Percentiles rank a stretch among this genome's conserved stretches.
These are phyloP conservation scores for Anoplophora glabripennis DNA, from an alignment of 1,140 invertebrate genomes.

Conservation along the genomic window DNA sequence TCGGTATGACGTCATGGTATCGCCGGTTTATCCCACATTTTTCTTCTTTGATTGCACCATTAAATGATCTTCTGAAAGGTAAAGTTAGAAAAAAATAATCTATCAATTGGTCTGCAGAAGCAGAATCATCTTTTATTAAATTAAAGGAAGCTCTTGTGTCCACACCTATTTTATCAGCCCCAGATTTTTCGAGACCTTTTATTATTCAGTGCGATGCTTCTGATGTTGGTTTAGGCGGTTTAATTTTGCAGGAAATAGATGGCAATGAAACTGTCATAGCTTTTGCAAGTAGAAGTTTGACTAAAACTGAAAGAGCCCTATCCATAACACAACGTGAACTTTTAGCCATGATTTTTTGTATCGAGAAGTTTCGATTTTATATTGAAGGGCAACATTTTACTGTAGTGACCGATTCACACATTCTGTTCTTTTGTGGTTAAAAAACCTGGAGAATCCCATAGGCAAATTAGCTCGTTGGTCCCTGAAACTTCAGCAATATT, in stretches of 20 bases:
- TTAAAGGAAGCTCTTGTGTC: constrained; percentile 26
- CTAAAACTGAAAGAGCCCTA: constrained; percentile 46
- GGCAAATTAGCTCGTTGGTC: constrained; percentile 32
- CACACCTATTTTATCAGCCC: constrained; percentile 32
- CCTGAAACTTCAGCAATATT: constrained; percentile 9
- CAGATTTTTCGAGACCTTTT: constrained; percentile 31
- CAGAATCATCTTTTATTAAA: constrained; percentile 22
- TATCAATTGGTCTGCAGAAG: constrained; percentile 15
- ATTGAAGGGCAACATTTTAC: constrained; percentile 49
- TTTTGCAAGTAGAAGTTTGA: constrained; percentile 30
- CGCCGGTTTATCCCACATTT: constrained; percentile 49
- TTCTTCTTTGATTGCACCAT: constrained; percentile 40
- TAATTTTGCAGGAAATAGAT: constrained; percentile 30
- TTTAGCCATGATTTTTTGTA: constrained; percentile 48
- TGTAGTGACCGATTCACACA: constrained; percentile 49
- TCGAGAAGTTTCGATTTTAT: constrained; percentile 50
- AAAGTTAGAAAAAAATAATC: constrained; percentile 12
- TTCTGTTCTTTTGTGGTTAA: constrained; percentile 13
- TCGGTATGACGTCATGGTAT: constrained; percentile 50
- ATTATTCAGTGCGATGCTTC: constrained; percentile 28
- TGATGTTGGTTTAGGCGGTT: constrained; percentile 26
- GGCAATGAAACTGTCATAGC: constrained; percentile 30
- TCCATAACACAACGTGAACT: constrained; percentile 51
- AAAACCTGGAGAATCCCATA: constrained; percentile 10
- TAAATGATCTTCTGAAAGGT: constrained; percentile 45